Evolutionary conservation across 2,888 invertebrate genomes (phyloP).

Genomic region (Nasonovia ribisnigri): DNA sequence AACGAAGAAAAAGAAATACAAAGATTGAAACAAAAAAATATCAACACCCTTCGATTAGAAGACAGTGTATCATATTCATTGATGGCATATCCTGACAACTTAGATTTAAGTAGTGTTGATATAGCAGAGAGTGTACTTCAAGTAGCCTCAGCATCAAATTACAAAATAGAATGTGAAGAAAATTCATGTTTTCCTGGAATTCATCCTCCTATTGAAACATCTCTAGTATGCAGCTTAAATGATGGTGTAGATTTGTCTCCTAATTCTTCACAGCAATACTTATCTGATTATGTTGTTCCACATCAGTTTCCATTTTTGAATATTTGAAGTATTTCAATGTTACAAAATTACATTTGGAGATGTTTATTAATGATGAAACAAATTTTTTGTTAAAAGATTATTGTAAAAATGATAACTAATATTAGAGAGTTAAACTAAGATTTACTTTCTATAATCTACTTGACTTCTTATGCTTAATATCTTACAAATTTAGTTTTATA

Average conservation of each 20-base stretch:
- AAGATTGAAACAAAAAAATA: slow-evolving; percentile 41
- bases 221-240: slow-evolving; percentile 60
- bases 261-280: slow-evolving; percentile 57
- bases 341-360: neutral
- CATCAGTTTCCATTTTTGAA: slow-evolving; percentile 63
- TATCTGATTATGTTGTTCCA: slow-evolving; percentile 60
- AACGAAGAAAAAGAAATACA: slow-evolving; percentile 51
- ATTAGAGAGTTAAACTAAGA: neutral
- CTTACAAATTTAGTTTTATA: neutral
- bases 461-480: neutral
- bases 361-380: neutral
- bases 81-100: slow-evolving; percentile 50
- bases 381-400: neutral
- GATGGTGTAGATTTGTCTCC: slow-evolving; percentile 56
- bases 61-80: slow-evolving; percentile 53
- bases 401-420: neutral
- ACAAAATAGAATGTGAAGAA: slow-evolving; percentile 63
- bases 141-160: slow-evolving; percentile 48
- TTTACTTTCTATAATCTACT: neutral
- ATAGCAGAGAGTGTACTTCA: slow-evolving; percentile 59
- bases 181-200: slow-evolving; percentile 62
- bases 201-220: slow-evolving; percentile 63
- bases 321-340: slow-evolving; percentile 17
- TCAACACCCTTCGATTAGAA: neutral
- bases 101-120: slow-evolving; percentile 60